A percentile compares a stretch with the other conserved stretches of the same genome.
Conservation (phyloP, 1,140 invertebrate species). For the Doryteuthis pealeii region DNA sequence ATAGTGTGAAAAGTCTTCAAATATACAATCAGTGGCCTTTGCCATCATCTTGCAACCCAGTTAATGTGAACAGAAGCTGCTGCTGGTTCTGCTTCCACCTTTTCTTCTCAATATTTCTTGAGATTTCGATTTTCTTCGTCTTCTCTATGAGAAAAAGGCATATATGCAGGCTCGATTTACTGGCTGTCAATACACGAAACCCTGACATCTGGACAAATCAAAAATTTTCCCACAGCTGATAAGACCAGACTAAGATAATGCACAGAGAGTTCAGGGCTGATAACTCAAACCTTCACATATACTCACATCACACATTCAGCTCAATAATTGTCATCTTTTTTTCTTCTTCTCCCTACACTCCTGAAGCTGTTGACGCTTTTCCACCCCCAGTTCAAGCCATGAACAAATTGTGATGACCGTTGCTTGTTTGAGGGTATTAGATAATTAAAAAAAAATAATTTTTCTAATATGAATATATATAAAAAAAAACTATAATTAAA, state of each 20-base stretch:
- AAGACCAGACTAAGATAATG: slow-evolving; percentile 6
- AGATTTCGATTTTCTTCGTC: slow-evolving; percentile 23
- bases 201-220: slow-evolving; percentile 16
- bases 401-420: too few species aligned
- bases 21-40: slow-evolving; percentile 18
- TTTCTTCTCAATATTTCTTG: slow-evolving; percentile 17
- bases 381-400: too few species aligned
- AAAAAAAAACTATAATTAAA: too few species aligned
- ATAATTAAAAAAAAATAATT: too few species aligned
- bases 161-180: slow-evolving; percentile 10
- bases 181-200: slow-evolving; percentile 17
- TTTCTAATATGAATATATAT: too few species aligned
- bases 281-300: not conserved
- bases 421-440: too few species aligned
- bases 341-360: too few species aligned
- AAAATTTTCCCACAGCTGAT: slow-evolving; percentile 24
- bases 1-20: slow-evolving; percentile 27
- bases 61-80: not conserved
- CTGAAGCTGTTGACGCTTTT: too few species aligned
- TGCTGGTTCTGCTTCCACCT: not conserved
- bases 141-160: slow-evolving; percentile 21
- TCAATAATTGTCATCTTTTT: too few species aligned
- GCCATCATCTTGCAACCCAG: slow-evolving; percentile 13
- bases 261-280: slow-evolving; percentile 3
- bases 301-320: not conserved